Evolutionary conservation across 2,113 vertebrate species (phyloP).

Genomic region (Hippocampus abdominalis): DNA sequence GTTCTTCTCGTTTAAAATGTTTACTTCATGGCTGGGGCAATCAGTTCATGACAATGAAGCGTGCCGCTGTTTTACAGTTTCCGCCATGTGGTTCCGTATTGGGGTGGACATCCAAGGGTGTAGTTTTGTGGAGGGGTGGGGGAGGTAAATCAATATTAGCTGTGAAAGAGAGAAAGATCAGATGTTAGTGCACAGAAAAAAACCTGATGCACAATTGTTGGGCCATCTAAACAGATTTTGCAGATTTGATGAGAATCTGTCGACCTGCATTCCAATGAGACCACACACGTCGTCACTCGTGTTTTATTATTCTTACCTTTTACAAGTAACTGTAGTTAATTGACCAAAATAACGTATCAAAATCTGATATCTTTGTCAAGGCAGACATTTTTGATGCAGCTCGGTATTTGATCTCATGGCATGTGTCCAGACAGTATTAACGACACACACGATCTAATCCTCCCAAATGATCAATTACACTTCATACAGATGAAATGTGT

Average conservation of each 20-base stretch:
- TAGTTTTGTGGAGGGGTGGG: constrained; percentile 3
- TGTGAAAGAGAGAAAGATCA: neutral
- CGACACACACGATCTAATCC: neutral
- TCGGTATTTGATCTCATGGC: too few species aligned
- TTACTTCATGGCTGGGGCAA: constrained; percentile 6
- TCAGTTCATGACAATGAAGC: constrained; percentile 38
- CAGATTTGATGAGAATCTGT: too few species aligned
- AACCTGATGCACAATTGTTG: neutral
- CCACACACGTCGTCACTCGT: too few species aligned
- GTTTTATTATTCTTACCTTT: too few species aligned
- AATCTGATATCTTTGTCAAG: too few species aligned
- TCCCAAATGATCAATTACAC: neutral
- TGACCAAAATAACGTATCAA: too few species aligned
- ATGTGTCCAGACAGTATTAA: neutral
- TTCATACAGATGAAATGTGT: neutral
- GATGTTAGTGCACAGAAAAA: neutral
- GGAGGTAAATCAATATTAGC: neutral
- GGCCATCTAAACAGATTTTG: too few species aligned
- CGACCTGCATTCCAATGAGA: too few species aligned
- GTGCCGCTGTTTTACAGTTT: constrained; percentile 6
- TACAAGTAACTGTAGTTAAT: too few species aligned
- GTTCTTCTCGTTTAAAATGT: constrained; percentile 20
- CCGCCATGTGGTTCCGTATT: neutral
- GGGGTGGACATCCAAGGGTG: constrained; percentile 25
- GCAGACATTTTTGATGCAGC: too few species aligned